Evolutionary conservation across 1,140 invertebrate genomes (phyloP), one percentile per base, ranked within the genome.

Genomic region (Acyrthosiphon pisum): DNA sequence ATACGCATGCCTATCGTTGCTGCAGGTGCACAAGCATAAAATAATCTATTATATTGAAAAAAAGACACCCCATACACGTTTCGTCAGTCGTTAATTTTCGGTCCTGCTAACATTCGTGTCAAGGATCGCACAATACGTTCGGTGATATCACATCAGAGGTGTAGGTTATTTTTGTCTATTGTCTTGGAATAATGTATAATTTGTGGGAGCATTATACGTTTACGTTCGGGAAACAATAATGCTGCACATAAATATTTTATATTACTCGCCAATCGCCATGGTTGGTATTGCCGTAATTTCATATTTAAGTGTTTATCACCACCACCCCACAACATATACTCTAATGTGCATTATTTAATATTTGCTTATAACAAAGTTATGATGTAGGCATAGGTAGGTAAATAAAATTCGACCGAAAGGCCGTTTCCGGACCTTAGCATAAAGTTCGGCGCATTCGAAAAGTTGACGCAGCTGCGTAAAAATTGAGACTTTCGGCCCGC

Each of bases 81-180:
- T 60, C 53, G 9, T 56, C 37, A 60, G 37, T 56, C 14, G 41
- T 37, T 44, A 18, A 41, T 41, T 53, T 90, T 90, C 53, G 37
- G 41, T 90, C 88, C 37, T 44, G 50, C 53, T 30, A 60, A 90
- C 87, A 90, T 60, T 53, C 88, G 53, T 90, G 88, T 90, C 88
- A 90, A 90, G 88, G 88, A 60, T 90, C 88, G 37, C 23, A 30
- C 88, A 60, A 90, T 88, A 50, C 60, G 30, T 41, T 46, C 48
- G 48, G 53, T 88, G 46, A 88, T 88, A 88, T 88, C 46, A 50
- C 48, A 88, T 88, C 35, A 9, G 8, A 50, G 60, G 60, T 68
- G n/a, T 76, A 76, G 48, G 48, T 88, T 50, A 35, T 88, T 88
- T 88, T 88, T 26, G 87, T 48, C 87, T 50, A 88, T 88, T 88